phyloP scores from a whole-genome alignment of 2,888 invertebrate genomes.

The Allacma fusca region DNA sequence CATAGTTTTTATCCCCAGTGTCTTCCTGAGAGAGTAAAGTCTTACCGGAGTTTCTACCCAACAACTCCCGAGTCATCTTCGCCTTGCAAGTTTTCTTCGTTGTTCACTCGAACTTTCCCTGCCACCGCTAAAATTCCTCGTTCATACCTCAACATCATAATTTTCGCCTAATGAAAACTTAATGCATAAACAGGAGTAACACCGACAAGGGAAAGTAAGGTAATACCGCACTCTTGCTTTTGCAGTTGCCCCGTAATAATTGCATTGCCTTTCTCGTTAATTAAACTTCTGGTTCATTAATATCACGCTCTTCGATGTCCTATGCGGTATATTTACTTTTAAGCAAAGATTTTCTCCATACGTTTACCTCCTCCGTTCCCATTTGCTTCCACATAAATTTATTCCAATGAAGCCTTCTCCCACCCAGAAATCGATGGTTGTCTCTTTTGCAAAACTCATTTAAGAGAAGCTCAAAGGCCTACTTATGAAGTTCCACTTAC shows the following conservation, averaged over 20 bases:
- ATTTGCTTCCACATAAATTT: background rate
- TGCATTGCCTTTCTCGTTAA: slow-evolving; percentile 2
- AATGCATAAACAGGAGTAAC: background rate
- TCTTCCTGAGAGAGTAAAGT: too few relatives aligned
- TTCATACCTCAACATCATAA: slow-evolving; percentile 1
- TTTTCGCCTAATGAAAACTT: slow-evolving; percentile 7
- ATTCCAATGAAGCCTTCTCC: background rate
- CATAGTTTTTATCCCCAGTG: background rate
- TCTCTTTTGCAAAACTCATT: too few relatives aligned
- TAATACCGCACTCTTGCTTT: background rate
- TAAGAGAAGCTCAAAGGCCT: too few relatives aligned
- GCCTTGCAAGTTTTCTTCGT: too few relatives aligned
- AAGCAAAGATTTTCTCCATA: background rate
- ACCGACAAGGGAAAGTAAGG: background rate
- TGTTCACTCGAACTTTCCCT: too few relatives aligned
- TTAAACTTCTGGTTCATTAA: background rate
- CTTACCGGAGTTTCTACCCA: too few relatives aligned
- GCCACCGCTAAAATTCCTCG: background rate
- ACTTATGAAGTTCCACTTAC: too few relatives aligned
- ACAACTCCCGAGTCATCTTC: too few relatives aligned
- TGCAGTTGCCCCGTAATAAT: background rate
- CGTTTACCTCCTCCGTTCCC: background rate
- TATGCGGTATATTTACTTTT: background rate
- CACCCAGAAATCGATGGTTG: too few relatives aligned
- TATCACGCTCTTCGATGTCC: background rate